Conservation (phyloP, 2,888 invertebrate species). For the Drosophila rubida region DNA sequence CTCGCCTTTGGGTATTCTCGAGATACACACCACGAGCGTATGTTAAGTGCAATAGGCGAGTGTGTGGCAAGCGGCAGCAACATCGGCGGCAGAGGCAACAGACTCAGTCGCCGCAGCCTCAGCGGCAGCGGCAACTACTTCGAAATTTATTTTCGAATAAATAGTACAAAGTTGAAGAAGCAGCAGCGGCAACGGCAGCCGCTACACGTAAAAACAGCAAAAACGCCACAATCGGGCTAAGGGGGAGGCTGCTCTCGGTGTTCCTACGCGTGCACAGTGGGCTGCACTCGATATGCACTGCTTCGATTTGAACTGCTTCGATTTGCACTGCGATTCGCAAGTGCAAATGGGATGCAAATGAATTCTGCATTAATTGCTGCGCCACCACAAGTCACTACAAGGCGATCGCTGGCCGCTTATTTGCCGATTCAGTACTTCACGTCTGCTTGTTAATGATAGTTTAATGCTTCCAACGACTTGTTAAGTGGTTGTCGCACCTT, state of each 20-base stretch:
- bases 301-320: neutral
- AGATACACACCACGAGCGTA: slow-evolving; percentile 15
- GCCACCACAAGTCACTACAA: neutral
- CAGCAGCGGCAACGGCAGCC: slow-evolving; percentile 61
- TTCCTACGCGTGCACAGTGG: slow-evolving; percentile 70
- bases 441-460: slow-evolving; percentile 32
- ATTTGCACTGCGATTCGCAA: slow-evolving; percentile 20
- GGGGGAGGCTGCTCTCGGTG: slow-evolving; percentile 45
- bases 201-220: slow-evolving; percentile 68
- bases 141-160: slow-evolving; percentile 81
- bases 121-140: slow-evolving; percentile 66
- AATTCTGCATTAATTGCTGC: slow-evolving; percentile 48
- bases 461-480: slow-evolving; percentile 12
- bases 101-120: slow-evolving; percentile 7
- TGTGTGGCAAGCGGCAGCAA: slow-evolving; percentile 51
- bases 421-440: slow-evolving; percentile 22
- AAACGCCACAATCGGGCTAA: slow-evolving; percentile 56
- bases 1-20: neutral
- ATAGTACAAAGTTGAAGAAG: slow-evolving; percentile 79
- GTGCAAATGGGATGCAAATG: slow-evolving; percentile 26
- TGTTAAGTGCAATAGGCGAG: slow-evolving; percentile 65
- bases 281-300: slow-evolving; percentile 23
- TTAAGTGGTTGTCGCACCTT: slow-evolving; percentile 31
- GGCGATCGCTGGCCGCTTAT: neutral
- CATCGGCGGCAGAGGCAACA: slow-evolving; percentile 10